These are phyloP conservation scores for Papilio helenus DNA, from an alignment of 1,140 invertebrate genomes.

Conservation along the genomic window DNA sequence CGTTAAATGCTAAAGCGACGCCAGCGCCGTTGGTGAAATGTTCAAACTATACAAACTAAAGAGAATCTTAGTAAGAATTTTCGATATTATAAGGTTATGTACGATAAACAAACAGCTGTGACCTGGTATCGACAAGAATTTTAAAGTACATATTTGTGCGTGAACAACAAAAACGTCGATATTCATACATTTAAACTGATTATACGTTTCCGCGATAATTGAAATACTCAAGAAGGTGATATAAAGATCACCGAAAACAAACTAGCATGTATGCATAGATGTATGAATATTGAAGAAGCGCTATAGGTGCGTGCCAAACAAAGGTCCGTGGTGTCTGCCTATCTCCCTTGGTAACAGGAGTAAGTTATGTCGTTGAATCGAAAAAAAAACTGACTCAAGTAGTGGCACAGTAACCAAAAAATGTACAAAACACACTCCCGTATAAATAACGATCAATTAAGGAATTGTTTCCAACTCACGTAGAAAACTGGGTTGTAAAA, in stretches of 20 bases:
- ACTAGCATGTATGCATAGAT: too few species aligned
- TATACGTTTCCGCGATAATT: too few species aligned
- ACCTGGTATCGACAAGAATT: neutral
- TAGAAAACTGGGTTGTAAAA: conserved; percentile 3
- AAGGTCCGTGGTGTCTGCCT: too few species aligned
- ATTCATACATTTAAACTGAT: too few species aligned
- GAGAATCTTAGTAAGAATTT: neutral
- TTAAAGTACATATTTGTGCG: too few species aligned
- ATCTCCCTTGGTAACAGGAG: too few species aligned
- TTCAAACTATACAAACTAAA: conserved; percentile 6
- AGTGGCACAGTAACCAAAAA: neutral
- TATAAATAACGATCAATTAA: conserved; percentile 20
- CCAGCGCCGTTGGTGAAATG: neutral
- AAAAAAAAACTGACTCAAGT: too few species aligned
- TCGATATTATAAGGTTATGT: neutral
- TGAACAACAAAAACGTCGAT: neutral
- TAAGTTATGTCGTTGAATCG: too few species aligned
- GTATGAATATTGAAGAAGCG: too few species aligned
- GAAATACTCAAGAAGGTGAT: too few species aligned
- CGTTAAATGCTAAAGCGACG: conserved; percentile 20
- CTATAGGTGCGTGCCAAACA: too few species aligned
- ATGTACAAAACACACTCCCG: neutral
- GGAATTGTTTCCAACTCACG: conserved; percentile 16
- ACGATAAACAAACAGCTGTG: neutral
- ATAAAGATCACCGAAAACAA: too few species aligned